Evolutionary conservation across 2,113 vertebrate genomes (phyloP), one percentile per base, ranked within the genome.

Genomic region (Mesocricetus auratus): DNA sequence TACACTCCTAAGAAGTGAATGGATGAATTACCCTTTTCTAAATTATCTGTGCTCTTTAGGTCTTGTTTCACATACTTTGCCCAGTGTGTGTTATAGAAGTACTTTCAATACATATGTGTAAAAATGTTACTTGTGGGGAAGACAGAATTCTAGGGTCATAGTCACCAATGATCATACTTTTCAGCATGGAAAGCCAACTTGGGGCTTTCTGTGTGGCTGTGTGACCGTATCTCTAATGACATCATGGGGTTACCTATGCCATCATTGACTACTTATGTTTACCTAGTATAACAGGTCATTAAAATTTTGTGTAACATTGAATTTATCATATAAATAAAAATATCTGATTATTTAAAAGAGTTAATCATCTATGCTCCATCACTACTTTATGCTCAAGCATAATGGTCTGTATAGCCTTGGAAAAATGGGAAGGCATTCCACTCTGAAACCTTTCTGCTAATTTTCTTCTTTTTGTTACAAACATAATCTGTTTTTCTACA

Each of bases 241-340:
- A 77, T 73, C 78, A 77, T 16, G 17, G 47, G 36, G 88, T 91
- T 77, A 88, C 68, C 17, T 85, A 36, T 89, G 45, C 62, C 66
- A 97, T 86, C 39, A 82, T 73, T 68, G 86, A 82, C 17, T 86
- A 82, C 68, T 86, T 86, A 93, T 96, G 42, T 10, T 31, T 97
- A 93, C 86, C 89, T 86, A 89, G 47, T 86, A 78, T 62, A 94
- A 86, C 92, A n/a, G 26, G 3, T 22, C n/a, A 95, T 91, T 91
- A 91, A 58, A 82, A 26, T 86, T 94, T 86, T 82, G 42, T 29
- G 22, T 96, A 83, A 66, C 58, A 90, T 92, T 95, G 81, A 96
- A 91, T 86, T 53, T 92, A 95, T 68, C 66, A 92, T 3, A 5
- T 79, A 88, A 83, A 93, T 90, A 39, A 97, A 95, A 74, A n/a